phyloP scores from a whole-genome alignment of 2,888 invertebrate species.

The Ellobium chinense region DNA sequence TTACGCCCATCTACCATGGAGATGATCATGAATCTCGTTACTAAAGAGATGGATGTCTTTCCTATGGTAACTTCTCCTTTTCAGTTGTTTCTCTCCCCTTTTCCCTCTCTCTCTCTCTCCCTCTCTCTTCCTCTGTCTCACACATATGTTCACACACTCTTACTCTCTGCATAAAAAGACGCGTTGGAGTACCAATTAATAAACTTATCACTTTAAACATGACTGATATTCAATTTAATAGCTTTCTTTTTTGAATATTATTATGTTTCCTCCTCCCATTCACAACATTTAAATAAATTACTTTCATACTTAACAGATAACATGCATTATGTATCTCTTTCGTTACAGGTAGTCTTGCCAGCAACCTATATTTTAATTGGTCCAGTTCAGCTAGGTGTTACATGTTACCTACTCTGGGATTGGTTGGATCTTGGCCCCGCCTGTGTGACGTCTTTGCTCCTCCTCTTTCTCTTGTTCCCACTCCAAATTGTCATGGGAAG shows the following conservation, averaged over 20 bases:
- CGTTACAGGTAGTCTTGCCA: conserved; percentile 61
- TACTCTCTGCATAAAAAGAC: too few species aligned
- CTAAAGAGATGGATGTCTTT: conserved; percentile 59
- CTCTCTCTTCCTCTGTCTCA: too few species aligned
- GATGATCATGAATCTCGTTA: conserved; percentile 57
- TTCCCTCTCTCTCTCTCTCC: too few species aligned
- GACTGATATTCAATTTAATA: too few species aligned
- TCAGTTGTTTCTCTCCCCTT: too few species aligned
- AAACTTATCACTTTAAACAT: too few species aligned
- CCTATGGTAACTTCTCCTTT: conserved; percentile 57
- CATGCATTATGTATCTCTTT: too few species aligned
- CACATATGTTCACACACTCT: too few species aligned
- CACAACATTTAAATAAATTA: too few species aligned
- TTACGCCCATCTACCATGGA: conserved; percentile 53
- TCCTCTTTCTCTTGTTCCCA: conserved; percentile 58
- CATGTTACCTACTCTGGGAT: conserved; percentile 61
- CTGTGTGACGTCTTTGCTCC: conserved; percentile 55
- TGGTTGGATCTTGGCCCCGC: conserved; percentile 58
- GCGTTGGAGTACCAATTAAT: too few species aligned
- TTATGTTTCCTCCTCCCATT: neutral
- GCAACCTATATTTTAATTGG: conserved; percentile 64
- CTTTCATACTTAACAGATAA: neutral
- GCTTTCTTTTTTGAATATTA: too few species aligned
- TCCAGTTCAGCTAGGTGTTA: conserved; percentile 57
- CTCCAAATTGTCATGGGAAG: conserved; percentile 61